Conservation (phyloP, 2,797 vertebrate species). For the Ficedula albicollis region DNA sequence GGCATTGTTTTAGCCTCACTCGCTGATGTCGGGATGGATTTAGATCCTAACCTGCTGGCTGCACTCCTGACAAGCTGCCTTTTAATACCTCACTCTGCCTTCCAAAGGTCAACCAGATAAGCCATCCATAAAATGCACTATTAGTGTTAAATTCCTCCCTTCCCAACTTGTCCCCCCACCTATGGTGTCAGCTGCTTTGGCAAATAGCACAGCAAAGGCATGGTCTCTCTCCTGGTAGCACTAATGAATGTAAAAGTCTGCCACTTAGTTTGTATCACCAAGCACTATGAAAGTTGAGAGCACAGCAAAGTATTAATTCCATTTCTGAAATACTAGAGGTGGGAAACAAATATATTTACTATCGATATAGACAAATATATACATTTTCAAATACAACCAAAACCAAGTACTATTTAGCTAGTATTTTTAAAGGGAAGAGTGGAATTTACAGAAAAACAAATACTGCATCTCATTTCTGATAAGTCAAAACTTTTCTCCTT, state of each 20-base stretch:
- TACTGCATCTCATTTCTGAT: background rate
- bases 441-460: background rate
- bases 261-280: background rate
- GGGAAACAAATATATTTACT: background rate
- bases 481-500: background rate
- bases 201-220: background rate
- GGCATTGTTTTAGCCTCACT: background rate
- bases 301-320: background rate
- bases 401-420: background rate
- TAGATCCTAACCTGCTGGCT: background rate
- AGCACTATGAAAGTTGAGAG: background rate
- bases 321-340: background rate
- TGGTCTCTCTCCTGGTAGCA: background rate
- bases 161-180: background rate
- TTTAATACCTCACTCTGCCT: background rate
- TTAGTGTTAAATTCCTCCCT: constrained; percentile 1
- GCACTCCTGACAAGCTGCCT: background rate
- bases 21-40: background rate
- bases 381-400: background rate
- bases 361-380: background rate
- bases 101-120: constrained; percentile 8
- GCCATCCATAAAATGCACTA: background rate
- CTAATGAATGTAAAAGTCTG: background rate
- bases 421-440: background rate
- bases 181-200: background rate